Base-by-base conservation (phyloP, 2,113 vertebrate genomes). In the Origma solitaria region DNA sequence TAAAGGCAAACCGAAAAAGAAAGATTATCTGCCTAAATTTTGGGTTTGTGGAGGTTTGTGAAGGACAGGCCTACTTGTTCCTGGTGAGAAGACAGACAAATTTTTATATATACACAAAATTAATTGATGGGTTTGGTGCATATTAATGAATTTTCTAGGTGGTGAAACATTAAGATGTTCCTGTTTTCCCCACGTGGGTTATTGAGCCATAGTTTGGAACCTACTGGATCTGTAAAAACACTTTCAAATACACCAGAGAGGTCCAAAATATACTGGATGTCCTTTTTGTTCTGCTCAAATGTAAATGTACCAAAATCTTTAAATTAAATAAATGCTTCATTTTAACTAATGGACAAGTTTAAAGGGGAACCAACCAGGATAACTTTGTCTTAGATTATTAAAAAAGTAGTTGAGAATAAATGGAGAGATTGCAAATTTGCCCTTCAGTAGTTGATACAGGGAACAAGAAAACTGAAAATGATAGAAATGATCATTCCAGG, bases 1-100 rank as follows among this genome's bases (percentile, higher is more conserved):
- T 98, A 98, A 99, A 99, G 99, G 98, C 98, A 98, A 99, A 99
- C 98, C 98, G n/a, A 7, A 95, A 98, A 97, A 96, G 96, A 96
- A 94, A 98, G 98, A 98, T 96, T 98, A 98, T 99, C 97, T 98
- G 98, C 97, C 90, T 97, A 90, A 98, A 97, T 97, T 96, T 94
- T 97, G 97, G 94, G 95, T 97, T 96, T 97, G 97, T 97, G 98
- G 97, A 98, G 97, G 98, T 98, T 92, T 90, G 94, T 95, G 83
- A 93, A 98, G 97, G 92, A 92, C 97, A 82, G 35, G 85, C 90
- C 98, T 94, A 96, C 95, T 96, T 97, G 17, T 68, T 93, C 72
- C 44, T 96, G 78, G 72, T 94, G 85, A 37, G 79, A 53, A 38
- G 80, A 64, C 33, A 51, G 81, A 60, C 58, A 79, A 71, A 49